Evolutionary conservation across 2,888 invertebrate species (phyloP), one percentile per base, ranked within the genome.

Genomic region (Drosophila robusta): DNA sequence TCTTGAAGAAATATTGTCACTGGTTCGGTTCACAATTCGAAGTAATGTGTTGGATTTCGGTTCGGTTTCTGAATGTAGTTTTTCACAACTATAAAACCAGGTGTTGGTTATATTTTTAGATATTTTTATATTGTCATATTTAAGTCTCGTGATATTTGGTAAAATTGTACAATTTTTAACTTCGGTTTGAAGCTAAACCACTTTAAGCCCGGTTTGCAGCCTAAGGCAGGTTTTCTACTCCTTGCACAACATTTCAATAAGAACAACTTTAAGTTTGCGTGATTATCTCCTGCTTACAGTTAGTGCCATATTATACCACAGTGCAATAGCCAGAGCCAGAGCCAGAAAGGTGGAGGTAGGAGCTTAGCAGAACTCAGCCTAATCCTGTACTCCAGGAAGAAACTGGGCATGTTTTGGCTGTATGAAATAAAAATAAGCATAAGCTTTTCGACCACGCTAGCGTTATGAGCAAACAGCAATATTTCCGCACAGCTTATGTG

Each of bases 401-500:
- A 42, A 54, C 62, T 57, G 57, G 68, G 51, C 69, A 64, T 75
- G 73, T 70, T 73, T 70, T 67, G 54, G 64, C 39, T 50, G 58
- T 64, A 62, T 74, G 62, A 61, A 70, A 64, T 73, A 75, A 70
- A 68, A 80, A 84, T 65, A 75, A 82, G 73, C 80, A 78, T 78
- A 78, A 87, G 87, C 83, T 82, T 69, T 68, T 83, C 61, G 63
- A 69, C 81, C 60, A 61, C 65, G 47, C 58, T 44, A 41, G 24
- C 44, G 78, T 73, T 78, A 80, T 76, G 75, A 80, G 80, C 61
- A 61, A 76, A 63, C 76, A 76, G 78, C 80, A 78, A 83, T 85
- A 87, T 87, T 87, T 85, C 83, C 86, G 86, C 78, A 87, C 61
- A 80, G 82, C 82, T 82, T 82, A 82, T 72, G 60, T 80, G 64